Evolutionary conservation across 2,113 vertebrate species (phyloP).

Genomic region (Propithecus coquereli): DNA sequence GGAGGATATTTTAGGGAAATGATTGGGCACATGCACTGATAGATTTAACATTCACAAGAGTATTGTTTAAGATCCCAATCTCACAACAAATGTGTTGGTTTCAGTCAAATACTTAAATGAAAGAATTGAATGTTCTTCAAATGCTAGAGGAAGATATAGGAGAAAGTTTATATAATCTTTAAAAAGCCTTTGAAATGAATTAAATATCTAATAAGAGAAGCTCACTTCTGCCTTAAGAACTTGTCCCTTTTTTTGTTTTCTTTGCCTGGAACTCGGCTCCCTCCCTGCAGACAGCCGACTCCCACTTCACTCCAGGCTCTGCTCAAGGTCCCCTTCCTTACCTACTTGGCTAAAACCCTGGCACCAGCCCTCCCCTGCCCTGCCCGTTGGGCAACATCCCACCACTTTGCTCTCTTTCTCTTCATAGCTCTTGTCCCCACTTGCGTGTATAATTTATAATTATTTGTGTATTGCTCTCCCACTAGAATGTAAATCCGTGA

Average conservation of each 20-base stretch:
- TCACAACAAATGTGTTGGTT: background rate
- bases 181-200: background rate
- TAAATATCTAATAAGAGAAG: background rate
- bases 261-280: background rate
- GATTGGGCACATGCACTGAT: background rate
- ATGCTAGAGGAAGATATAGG: background rate
- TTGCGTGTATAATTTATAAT: background rate
- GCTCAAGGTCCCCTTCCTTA: background rate
- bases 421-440: background rate
- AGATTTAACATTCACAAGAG: background rate
- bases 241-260: background rate
- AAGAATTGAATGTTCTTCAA: background rate
- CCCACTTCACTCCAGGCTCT: background rate
- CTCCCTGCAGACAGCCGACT: background rate
- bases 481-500: background rate
- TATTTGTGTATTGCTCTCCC: background rate
- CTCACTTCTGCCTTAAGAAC: background rate
- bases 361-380: rapidly evolving
- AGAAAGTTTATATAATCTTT: background rate
- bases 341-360: too few species aligned
- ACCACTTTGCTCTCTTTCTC: background rate
- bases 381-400: background rate
- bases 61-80: background rate
- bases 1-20: background rate
- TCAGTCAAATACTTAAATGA: background rate